Evolutionary conservation across 2,888 invertebrate genomes (phyloP).

Genomic region (Carpatolechia fugitivella): DNA sequence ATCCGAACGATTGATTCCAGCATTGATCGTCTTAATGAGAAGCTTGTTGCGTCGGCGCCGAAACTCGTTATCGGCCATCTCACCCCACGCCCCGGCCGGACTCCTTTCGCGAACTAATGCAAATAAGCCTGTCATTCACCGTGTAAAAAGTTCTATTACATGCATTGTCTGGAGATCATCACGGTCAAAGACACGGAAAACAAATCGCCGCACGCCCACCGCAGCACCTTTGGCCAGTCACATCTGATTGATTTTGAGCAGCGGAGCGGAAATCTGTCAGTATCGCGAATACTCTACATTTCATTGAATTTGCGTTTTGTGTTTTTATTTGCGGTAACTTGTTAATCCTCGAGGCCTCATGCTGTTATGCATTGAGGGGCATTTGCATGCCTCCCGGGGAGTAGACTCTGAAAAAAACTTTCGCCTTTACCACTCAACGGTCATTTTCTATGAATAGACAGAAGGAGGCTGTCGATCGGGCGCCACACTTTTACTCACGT

Average conservation of each 20-base stretch:
- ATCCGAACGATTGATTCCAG: conserved; percentile 65
- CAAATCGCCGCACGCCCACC: conserved; percentile 38
- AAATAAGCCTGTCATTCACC: conserved; percentile 31
- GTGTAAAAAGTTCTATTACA: conserved; percentile 39
- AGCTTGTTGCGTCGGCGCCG: conserved; percentile 57
- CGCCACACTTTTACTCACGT: conserved; percentile 69
- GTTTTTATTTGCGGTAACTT: conserved; percentile 51
- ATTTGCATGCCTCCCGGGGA: conserved; percentile 58
- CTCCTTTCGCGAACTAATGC: conserved; percentile 33
- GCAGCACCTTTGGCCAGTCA: conserved; percentile 32
- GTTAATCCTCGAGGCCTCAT: conserved; percentile 57
- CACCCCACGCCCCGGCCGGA: conserved; percentile 45
- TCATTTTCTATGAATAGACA: conserved; percentile 49
- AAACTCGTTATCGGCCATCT: conserved; percentile 60
- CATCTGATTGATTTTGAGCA: conserved; percentile 44
- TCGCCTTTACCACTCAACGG: conserved; percentile 51
- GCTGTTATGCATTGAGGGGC: conserved; percentile 54
- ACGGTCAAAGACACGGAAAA: conserved; percentile 58
- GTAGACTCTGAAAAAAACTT: conserved; percentile 40
- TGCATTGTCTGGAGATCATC: conserved; percentile 53
- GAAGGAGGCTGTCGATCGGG: conserved; percentile 54
- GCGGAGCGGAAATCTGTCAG: conserved; percentile 40
- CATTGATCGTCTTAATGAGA: conserved; percentile 69
- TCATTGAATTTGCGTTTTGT: conserved; percentile 36
- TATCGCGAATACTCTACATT: conserved; percentile 47